Evolutionary conservation across 2,113 vertebrate genomes (phyloP).

Genomic region (Caranx melampygus): DNA sequence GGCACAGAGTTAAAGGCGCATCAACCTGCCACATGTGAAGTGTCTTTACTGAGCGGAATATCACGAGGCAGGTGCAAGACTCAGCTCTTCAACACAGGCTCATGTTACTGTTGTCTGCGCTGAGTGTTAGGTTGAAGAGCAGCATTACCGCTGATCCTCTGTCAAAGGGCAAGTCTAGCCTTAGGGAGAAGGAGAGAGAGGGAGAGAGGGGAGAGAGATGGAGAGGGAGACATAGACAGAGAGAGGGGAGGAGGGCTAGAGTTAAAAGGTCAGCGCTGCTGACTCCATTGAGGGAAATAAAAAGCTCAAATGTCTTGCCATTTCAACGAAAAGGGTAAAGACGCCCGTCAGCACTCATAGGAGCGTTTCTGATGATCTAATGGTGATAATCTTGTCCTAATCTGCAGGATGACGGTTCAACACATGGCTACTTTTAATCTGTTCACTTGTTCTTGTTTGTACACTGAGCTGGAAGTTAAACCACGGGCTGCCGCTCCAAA

Average conservation of each 20-base stretch:
- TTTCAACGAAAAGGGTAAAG: conserved; percentile 79
- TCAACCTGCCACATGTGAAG: neutral
- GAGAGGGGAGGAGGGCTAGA: conserved; percentile 22
- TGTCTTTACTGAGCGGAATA: neutral
- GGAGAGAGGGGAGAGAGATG: conserved; percentile 7
- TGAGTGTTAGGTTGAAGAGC: conserved; percentile 67
- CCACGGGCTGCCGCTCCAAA: neutral
- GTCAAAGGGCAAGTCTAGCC: conserved; percentile 76
- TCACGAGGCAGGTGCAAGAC: conserved; percentile 58
- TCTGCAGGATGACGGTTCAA: conserved; percentile 1
- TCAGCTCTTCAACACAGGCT: conserved; percentile 39
- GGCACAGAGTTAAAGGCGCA: neutral
- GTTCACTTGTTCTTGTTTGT: neutral
- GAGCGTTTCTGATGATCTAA: conserved; percentile 62
- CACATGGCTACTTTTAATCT: neutral
- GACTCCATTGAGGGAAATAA: conserved; percentile 74
- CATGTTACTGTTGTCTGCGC: conserved; percentile 52
- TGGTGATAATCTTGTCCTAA: conserved; percentile 39
- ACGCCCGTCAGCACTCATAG: conserved; percentile 73
- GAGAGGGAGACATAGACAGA: conserved; percentile 14
- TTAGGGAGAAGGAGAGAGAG: conserved; percentile 14
- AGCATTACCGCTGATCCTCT: conserved; percentile 56
- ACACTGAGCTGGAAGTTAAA: neutral
- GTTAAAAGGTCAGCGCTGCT: conserved; percentile 77
- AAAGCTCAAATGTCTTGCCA: conserved; percentile 81